phyloP scores from a whole-genome alignment of 2,797 vertebrate species.

The Chrysolophus pictus region DNA sequence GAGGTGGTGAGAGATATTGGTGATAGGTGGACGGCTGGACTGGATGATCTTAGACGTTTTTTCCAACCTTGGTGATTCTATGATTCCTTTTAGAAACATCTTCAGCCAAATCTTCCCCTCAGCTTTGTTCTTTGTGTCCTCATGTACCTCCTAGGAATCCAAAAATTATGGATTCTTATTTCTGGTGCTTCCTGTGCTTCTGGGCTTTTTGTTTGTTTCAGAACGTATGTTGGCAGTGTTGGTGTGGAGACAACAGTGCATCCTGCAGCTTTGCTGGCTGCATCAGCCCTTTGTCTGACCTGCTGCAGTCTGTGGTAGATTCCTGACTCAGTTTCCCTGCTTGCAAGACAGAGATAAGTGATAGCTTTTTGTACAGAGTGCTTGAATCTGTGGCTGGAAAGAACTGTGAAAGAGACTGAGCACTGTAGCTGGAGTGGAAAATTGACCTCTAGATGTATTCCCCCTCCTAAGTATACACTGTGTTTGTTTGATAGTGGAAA shows the following conservation, averaged over 20 bases:
- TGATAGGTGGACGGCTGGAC: too few relatives aligned
- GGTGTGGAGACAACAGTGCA: not conserved
- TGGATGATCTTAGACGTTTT: too few relatives aligned
- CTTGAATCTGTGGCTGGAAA: not conserved
- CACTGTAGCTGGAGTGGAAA: conserved; percentile 30
- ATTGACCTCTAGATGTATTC: conserved; percentile 45
- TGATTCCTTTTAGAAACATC: not conserved
- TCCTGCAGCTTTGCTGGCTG: not conserved
- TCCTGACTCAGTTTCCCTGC: not conserved
- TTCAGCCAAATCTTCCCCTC: not conserved
- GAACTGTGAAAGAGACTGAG: not conserved
- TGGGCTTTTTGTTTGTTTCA: too few relatives aligned
- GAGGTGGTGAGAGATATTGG: not conserved
- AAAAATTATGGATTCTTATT: not conserved
- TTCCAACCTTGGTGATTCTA: too few relatives aligned
- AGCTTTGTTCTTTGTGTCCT: not conserved
- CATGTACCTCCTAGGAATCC: not conserved
- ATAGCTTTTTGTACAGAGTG: not conserved
- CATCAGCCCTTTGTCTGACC: not conserved
- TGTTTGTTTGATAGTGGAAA: conserved; percentile 63
- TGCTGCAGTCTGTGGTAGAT: not conserved
- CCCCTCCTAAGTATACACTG: conserved; percentile 29
- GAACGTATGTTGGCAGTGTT: not conserved
- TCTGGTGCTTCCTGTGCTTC: not conserved
- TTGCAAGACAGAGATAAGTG: not conserved